A percentile compares a stretch with the other conserved stretches of the same genome.
Evolutionary conservation across 1,140 invertebrate species (phyloP).

Genomic region (Aleiodes sp.): DNA sequence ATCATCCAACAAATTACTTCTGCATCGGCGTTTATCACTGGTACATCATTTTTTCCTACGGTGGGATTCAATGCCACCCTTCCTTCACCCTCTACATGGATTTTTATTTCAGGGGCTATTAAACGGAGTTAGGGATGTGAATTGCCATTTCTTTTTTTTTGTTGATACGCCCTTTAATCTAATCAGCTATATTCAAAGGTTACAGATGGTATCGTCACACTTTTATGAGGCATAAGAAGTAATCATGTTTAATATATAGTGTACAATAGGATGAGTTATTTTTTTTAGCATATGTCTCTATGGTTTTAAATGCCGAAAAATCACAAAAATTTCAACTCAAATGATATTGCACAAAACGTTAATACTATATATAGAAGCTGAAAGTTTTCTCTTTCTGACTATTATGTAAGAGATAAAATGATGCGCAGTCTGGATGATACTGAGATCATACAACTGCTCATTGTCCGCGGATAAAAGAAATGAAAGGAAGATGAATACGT

Average conservation of each 20-base stretch:
- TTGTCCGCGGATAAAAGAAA: background rate
- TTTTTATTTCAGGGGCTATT: slow-evolving; percentile 22
- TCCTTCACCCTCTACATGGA: background rate
- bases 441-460: background rate
- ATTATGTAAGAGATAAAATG: background rate
- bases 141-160: slow-evolving; percentile 15
- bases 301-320: too few relatives aligned
- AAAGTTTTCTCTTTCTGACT: background rate
- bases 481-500: too few relatives aligned
- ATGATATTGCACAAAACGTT: too few relatives aligned
- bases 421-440: background rate
- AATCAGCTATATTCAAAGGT: slow-evolving; percentile 21
- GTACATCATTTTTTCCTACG: slow-evolving; percentile 5
- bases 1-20: slow-evolving; percentile 22
- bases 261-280: too few relatives aligned
- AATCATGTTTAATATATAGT: background rate
- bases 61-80: background rate
- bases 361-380: too few relatives aligned
- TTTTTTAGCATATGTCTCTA: too few relatives aligned
- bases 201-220: background rate
- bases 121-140: background rate
- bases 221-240: background rate
- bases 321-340: too few relatives aligned
- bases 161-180: slow-evolving; percentile 11
- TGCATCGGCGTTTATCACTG: slow-evolving; percentile 20